These are phyloP conservation scores for Erinaceus europaeus DNA, from an alignment of 2,113 vertebrate genomes.

Conservation along the genomic window DNA sequence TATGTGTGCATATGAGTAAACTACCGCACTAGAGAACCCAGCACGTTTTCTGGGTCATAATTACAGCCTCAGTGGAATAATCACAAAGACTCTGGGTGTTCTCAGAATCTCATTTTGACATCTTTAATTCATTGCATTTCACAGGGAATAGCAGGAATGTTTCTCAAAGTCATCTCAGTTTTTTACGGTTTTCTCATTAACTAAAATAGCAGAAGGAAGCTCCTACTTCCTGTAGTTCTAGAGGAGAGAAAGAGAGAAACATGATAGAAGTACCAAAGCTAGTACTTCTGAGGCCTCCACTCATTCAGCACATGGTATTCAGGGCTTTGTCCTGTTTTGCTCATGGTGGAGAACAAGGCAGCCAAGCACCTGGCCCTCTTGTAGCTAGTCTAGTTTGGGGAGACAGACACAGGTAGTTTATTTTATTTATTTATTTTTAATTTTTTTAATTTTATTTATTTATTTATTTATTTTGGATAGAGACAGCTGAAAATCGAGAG, in stretches of 20 bases:
- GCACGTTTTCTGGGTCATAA: slow-evolving; percentile 63
- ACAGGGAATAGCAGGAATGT: background rate
- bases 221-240: background rate
- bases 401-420: too few relatives aligned
- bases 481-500: too few relatives aligned
- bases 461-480: too few relatives aligned
- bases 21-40: slow-evolving; percentile 64
- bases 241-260: background rate
- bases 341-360: background rate
- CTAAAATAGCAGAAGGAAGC: background rate
- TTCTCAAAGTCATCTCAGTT: background rate
- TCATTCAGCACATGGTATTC: background rate
- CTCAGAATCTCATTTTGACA: background rate
- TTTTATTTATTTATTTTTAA: too few relatives aligned
- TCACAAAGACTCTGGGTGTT: background rate
- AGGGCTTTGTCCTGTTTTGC: background rate
- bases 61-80: slow-evolving; percentile 59
- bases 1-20: slow-evolving; percentile 62
- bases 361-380: background rate
- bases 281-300: background rate
- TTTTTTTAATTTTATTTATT: too few relatives aligned
- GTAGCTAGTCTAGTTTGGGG: background rate
- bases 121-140: background rate
- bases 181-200: background rate
- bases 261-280: background rate